These are phyloP conservation scores for Peromyscus eremicus DNA, from an alignment of 2,797 vertebrate species.

Conservation along the genomic window DNA sequence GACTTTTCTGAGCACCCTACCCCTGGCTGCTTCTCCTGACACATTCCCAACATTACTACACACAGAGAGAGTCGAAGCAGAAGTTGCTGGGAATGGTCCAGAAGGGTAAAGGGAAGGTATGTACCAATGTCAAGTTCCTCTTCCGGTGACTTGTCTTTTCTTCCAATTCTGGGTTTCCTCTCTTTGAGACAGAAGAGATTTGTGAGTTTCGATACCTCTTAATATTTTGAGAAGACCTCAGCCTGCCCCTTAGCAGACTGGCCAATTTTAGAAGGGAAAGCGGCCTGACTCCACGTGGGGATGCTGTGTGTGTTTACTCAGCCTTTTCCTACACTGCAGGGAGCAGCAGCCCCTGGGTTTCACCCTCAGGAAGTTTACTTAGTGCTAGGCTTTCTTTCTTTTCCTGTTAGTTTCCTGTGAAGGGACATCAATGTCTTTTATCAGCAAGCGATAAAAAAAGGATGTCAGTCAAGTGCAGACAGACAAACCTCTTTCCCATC, in stretches of 20 bases:
- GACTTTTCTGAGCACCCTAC: slow-evolving; percentile 34
- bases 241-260: background rate
- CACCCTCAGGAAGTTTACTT: slow-evolving; percentile 78
- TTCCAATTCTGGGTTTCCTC: slow-evolving; percentile 63
- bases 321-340: slow-evolving; percentile 72
- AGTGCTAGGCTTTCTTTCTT: slow-evolving; percentile 77
- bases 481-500: slow-evolving; percentile 63
- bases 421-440: slow-evolving; percentile 78
- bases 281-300: slow-evolving; percentile 52
- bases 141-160: slow-evolving; percentile 52
- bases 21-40: background rate
- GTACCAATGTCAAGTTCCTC: slow-evolving; percentile 78
- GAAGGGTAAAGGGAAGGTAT: slow-evolving; percentile 31
- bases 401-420: slow-evolving; percentile 84
- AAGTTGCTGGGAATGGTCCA: slow-evolving; percentile 65
- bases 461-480: slow-evolving; percentile 61
- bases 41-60: slow-evolving; percentile 9
- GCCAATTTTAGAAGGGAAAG: slow-evolving; percentile 29
- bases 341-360: slow-evolving; percentile 45
- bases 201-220: slow-evolving; percentile 36
- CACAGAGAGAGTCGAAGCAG: slow-evolving; percentile 71
- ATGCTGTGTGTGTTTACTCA: slow-evolving; percentile 74
- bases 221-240: slow-evolving; percentile 25
- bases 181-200: slow-evolving; percentile 26
- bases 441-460: slow-evolving; percentile 67